Conservation (phyloP, 2,797 vertebrate genomes). For the Cheirogaleus major region DNA sequence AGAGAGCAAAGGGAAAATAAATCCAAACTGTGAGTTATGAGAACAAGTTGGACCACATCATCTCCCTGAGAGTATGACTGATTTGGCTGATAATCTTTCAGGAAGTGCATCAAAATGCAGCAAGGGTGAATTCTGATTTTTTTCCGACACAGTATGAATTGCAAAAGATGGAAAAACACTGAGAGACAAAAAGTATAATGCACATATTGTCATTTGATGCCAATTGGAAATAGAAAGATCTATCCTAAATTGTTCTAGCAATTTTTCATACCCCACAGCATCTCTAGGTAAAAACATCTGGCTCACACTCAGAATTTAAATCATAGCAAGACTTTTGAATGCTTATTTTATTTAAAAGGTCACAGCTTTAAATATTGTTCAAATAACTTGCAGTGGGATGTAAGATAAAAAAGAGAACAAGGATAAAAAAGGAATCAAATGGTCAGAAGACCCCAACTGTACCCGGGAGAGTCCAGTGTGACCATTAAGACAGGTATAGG, state of each 20-base stretch:
- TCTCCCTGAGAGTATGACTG: not conserved
- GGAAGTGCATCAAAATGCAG: constrained; percentile 43
- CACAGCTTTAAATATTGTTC: constrained; percentile 37
- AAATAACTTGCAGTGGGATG: not conserved
- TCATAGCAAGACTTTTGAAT: constrained; percentile 20
- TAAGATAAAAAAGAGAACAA: not conserved
- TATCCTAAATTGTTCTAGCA: constrained; percentile 46
- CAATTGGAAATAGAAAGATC: constrained; percentile 53
- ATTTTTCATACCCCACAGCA: constrained; percentile 57
- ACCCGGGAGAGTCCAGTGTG: not conserved
- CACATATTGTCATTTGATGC: not conserved
- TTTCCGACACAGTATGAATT: constrained; percentile 37
- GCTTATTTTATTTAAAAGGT: constrained; percentile 54
- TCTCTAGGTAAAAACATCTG: constrained; percentile 54
- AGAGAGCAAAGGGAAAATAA: constrained; percentile 63
- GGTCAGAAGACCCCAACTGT: not conserved
- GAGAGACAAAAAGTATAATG: constrained; percentile 40
- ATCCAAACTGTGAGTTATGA: constrained; percentile 49
- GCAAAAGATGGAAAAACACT: constrained; percentile 3
- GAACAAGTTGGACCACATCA: not conserved
- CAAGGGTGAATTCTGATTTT: constrained; percentile 16
- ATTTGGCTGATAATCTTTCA: constrained; percentile 46
- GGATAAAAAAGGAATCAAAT: not conserved
- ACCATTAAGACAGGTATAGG: not conserved
- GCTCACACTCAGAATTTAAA: constrained; percentile 52